phyloP scores from a whole-genome alignment of 2,888 invertebrate genomes.

The Campoletis raptor region DNA sequence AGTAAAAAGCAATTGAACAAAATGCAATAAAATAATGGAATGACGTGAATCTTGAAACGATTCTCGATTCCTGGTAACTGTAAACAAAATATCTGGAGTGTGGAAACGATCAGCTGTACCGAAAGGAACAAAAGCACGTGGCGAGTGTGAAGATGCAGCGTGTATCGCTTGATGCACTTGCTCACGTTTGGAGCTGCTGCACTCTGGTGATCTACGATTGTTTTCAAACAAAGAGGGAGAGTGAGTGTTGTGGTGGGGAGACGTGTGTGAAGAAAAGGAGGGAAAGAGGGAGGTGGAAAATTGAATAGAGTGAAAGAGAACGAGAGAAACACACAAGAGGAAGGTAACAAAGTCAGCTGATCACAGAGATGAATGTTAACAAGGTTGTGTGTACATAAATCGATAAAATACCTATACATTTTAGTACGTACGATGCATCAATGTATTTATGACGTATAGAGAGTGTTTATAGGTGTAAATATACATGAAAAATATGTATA shows the following conservation, averaged over 20 bases:
- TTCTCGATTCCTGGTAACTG: background rate
- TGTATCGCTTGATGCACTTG: slow-evolving; percentile 32
- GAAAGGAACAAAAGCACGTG: slow-evolving; percentile 44
- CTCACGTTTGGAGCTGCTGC: slow-evolving; percentile 53
- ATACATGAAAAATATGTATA: background rate
- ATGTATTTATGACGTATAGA: background rate
- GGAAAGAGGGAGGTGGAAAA: background rate
- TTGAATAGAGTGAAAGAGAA: slow-evolving; percentile 3
- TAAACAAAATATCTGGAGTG: slow-evolving; percentile 14
- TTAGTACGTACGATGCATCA: background rate
- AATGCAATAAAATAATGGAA: background rate
- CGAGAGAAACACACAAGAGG: slow-evolving; percentile 61
- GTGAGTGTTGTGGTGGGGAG: slow-evolving; percentile 46
- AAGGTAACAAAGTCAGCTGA: slow-evolving; percentile 82
- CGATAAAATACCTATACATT: background rate
- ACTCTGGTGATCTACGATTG: slow-evolving; percentile 73
- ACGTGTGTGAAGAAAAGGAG: slow-evolving; percentile 28
- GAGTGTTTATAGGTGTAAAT: background rate
- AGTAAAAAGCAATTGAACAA: background rate
- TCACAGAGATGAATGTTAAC: slow-evolving; percentile 76
- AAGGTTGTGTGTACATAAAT: slow-evolving; percentile 23
- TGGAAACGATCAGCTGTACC: slow-evolving; percentile 34
- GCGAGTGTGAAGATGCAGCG: slow-evolving; percentile 9
- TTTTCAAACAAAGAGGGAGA: slow-evolving; percentile 83
- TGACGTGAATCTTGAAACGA: background rate